phyloP scores from a whole-genome alignment of 1,140 invertebrate species.

The Drosophila virilis region DNA sequence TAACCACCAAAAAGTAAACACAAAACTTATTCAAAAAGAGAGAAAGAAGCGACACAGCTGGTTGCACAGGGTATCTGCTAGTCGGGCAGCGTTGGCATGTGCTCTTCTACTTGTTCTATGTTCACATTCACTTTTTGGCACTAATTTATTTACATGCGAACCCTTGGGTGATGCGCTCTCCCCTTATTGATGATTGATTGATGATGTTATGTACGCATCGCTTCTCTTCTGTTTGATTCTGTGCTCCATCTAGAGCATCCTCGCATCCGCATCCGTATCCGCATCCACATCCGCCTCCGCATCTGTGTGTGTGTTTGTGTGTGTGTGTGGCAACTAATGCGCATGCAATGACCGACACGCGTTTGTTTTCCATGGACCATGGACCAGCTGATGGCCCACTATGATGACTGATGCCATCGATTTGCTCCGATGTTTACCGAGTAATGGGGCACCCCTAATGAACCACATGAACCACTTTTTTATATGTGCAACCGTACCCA shows the following conservation, averaged over 20 bases:
- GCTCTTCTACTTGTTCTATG: slow-evolving; percentile 19
- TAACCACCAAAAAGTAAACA: too few relatives aligned
- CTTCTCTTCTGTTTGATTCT: background rate
- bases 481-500: background rate
- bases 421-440: background rate
- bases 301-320: background rate
- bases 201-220: slow-evolving; percentile 48
- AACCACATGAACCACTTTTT: background rate
- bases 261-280: background rate
- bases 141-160: slow-evolving; percentile 69
- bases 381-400: slow-evolving; percentile 7
- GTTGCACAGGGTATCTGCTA: background rate
- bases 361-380: slow-evolving; percentile 1
- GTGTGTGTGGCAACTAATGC: slow-evolving; percentile 25
- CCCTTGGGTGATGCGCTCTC: slow-evolving; percentile 50
- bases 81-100: background rate
- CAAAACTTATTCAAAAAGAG: too few relatives aligned
- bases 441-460: background rate
- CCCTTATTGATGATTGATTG: slow-evolving; percentile 67
- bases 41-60: background rate
- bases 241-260: slow-evolving; percentile 9
- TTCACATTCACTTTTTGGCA: slow-evolving; percentile 60
- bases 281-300: background rate
- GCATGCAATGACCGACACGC: slow-evolving; percentile 19
- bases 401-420: slow-evolving; percentile 39